A percentile compares a stretch with the other conserved stretches of the same genome.
Conservation (phyloP, 1,140 invertebrate species). For the Pseudomyrmex gracilis region DNA sequence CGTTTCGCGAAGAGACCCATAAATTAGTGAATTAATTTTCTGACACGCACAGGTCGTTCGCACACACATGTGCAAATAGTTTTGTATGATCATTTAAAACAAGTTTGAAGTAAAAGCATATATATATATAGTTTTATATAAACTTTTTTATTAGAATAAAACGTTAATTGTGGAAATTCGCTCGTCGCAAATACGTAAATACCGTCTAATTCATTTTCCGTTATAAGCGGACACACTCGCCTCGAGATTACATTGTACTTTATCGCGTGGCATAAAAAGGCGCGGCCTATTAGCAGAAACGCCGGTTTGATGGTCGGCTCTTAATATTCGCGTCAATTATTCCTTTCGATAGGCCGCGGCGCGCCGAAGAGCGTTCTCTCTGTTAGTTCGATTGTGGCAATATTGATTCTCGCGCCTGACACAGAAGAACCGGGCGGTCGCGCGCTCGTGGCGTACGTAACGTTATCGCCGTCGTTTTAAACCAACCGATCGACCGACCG, state of each 20-base stretch:
- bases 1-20: constrained; percentile 25
- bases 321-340: constrained; percentile 64
- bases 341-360: constrained; percentile 21
- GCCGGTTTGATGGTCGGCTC: constrained; percentile 5
- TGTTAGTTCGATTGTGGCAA: constrained; percentile 52
- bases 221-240: not conserved
- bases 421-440: not conserved
- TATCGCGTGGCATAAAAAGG: constrained; percentile 46
- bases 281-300: constrained; percentile 47
- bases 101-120: too few species aligned
- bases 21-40: constrained; percentile 31
- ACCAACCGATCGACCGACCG: not conserved
- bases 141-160: too few species aligned
- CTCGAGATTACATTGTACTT: constrained; percentile 23
- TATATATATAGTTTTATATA: too few species aligned
- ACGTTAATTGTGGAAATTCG: not conserved
- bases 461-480: constrained; percentile 22
- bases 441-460: not conserved
- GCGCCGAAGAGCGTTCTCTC: not conserved
- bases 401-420: constrained; percentile 55
- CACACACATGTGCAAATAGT: not conserved
- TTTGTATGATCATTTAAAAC: not conserved
- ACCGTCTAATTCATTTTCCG: constrained; percentile 36
- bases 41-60: not conserved
- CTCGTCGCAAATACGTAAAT: not conserved